Base-by-base conservation (phyloP, 35 echinoderm and acorn worm genomes). In the Stichopus chloronotus region DNA sequence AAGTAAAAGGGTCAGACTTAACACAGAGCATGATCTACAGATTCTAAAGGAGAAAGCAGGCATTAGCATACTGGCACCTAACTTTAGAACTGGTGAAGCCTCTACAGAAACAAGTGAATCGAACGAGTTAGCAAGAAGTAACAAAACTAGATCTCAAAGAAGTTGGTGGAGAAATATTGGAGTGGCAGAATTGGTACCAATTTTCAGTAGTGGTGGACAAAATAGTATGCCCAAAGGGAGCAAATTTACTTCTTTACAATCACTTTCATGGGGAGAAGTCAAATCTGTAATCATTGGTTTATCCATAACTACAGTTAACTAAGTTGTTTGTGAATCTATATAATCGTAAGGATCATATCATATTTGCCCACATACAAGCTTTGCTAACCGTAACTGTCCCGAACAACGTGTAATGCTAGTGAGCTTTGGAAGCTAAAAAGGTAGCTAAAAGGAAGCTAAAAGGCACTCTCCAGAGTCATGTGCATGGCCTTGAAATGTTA, bases 321-420 rank as follows among this genome's bases (percentile, higher is more conserved):
- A 71, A 71, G n/a, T 71, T 71, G n/a, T n/a, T 71, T 71, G 65
- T 71, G 1, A n/a, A 71, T 71, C 65, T 1, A 71, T 71, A 71
- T n/a, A 1, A 71, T n/a, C 65, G 65, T n/a, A 71, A 71, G 65
- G 65, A 71, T 2, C 65, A 4, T 71, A 71, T 71, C 65, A 71
- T 71, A 71, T 71, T 71, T 71, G 65, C 65, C 65, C 65, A 71
- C 65, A 71, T 4, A 71, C 65, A 71, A 71, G 65, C 65, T n/a
- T 71, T 71, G n/a, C n/a, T 71, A 71, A 71, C 65, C n/a, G 65
- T 71, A 71, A 71, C 1, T 43, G 30, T 71, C 65, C 65, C 4
- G n/a, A 71, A 71, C 65, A 71, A 71, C 3, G 65, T 71, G 65
- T 71, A 71, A 71, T 71, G 65, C n/a, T 71, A 71, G 65, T 71